Conservation (phyloP, 2,113 vertebrate genomes). For the Prietella phreatophila region DNA sequence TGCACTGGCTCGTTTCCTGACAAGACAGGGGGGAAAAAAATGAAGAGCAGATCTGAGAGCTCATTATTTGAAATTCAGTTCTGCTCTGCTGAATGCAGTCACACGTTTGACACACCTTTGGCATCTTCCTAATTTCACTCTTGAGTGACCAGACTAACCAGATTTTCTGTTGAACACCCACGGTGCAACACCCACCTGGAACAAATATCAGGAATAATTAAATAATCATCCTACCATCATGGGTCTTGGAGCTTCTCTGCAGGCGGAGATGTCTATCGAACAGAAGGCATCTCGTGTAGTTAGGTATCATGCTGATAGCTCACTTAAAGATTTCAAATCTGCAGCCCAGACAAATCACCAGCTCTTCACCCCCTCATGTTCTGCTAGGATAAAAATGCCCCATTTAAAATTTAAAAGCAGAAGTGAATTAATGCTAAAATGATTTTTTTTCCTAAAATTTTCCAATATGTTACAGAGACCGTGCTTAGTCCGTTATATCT, state of each 20-base stretch:
- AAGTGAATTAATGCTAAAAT: not conserved
- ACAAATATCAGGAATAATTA: conserved; percentile 57
- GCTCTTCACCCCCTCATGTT: not conserved
- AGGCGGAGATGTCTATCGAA: conserved; percentile 8
- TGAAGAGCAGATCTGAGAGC: conserved; percentile 38
- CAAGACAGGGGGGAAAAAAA: conserved; percentile 19
- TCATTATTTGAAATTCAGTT: conserved; percentile 49
- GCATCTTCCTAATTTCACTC: conserved; percentile 65
- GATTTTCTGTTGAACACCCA: conserved; percentile 56
- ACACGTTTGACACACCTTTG: conserved; percentile 56
- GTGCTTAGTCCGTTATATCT: not conserved
- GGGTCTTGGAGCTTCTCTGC: conserved; percentile 5
- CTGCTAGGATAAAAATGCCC: not conserved
- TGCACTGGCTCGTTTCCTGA: conserved; percentile 44
- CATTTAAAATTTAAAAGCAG: not conserved
- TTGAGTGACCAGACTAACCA: conserved; percentile 61
- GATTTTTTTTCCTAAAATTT: too few relatives aligned
- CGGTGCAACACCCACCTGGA: conserved; percentile 48
- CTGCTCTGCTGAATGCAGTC: conserved; percentile 49
- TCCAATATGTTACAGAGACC: not conserved
- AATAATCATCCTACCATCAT: conserved; percentile 39
- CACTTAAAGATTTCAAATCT: conserved; percentile 3
- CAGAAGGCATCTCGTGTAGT: not conserved
- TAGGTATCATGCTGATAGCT: conserved; percentile 16
- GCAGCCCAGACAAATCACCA: not conserved